phyloP scores from a whole-genome alignment of 2,888 invertebrate genomes.

The Catocala fraxini region DNA sequence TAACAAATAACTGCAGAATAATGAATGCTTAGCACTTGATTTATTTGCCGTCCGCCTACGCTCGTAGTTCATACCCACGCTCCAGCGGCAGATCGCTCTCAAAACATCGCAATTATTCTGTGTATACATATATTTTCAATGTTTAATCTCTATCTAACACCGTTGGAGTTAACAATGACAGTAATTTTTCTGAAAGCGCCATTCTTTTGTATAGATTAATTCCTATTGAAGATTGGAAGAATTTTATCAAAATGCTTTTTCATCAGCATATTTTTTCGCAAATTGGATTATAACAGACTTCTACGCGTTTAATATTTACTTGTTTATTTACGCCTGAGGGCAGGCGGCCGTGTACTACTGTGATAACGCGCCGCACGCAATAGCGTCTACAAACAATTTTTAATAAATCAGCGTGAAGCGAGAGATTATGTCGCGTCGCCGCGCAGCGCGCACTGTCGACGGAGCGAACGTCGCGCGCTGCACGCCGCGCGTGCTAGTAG shows the following conservation, averaged over 20 bases:
- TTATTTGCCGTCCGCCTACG: not conserved
- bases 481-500: slow-evolving; percentile 43
- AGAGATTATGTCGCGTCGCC: slow-evolving; percentile 25
- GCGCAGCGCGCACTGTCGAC: not conserved
- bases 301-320: slow-evolving; percentile 44
- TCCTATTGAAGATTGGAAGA: slow-evolving; percentile 52
- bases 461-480: slow-evolving; percentile 17
- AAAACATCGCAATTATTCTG: slow-evolving; percentile 21
- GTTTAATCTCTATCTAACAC: slow-evolving; percentile 42
- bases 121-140: slow-evolving; percentile 27
- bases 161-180: slow-evolving; percentile 58
- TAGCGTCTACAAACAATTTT: slow-evolving; percentile 26
- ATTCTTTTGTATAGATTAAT: slow-evolving; percentile 62
- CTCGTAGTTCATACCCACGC: not conserved
- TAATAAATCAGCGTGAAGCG: slow-evolving; percentile 33
- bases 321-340: slow-evolving; percentile 46
- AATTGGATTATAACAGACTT: slow-evolving; percentile 48
- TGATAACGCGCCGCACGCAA: slow-evolving; percentile 18
- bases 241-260: slow-evolving; percentile 52
- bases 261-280: slow-evolving; percentile 40
- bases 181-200: slow-evolving; percentile 65
- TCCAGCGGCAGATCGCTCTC: not conserved
- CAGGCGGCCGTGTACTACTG: slow-evolving; percentile 11
- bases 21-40: too few species aligned
- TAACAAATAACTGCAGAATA: too few species aligned